A percentile compares a stretch with the other conserved stretches of the same genome.
phyloP scores from a whole-genome alignment of 1,140 invertebrate species.

The Drosophila lowei region DNA sequence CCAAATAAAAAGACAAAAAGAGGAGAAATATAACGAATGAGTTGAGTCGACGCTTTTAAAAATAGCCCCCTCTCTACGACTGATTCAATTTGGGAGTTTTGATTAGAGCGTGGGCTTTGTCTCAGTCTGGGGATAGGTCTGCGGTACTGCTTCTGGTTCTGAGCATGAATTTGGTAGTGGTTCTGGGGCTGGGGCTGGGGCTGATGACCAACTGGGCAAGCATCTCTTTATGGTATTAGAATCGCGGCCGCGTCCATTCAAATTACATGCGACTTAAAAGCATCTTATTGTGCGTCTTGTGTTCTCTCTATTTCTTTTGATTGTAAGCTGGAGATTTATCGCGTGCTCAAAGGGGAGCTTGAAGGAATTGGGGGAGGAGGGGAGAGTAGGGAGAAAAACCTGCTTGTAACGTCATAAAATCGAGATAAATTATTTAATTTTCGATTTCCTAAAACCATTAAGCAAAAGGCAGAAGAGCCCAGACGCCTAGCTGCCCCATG shows the following conservation, averaged over 20 bases:
- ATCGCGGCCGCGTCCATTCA: conserved; percentile 58
- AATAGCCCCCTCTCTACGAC: conserved; percentile 39
- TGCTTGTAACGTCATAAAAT: conserved; percentile 81
- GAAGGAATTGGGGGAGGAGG: conserved; percentile 4
- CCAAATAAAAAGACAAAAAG: conserved; percentile 33
- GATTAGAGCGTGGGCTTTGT: conserved; percentile 41
- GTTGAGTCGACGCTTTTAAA: conserved; percentile 43
- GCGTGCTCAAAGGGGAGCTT: conserved; percentile 39
- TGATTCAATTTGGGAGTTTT: conserved; percentile 49
- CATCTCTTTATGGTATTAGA: conserved; percentile 55
- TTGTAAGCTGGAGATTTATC: conserved; percentile 74
- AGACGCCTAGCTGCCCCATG: conserved; percentile 63
- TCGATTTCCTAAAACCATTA: conserved; percentile 81
- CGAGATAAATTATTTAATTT: conserved; percentile 82
- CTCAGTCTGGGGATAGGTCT: too few relatives aligned
- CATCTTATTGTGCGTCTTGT: conserved; percentile 23
- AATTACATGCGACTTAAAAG: conserved; percentile 54
- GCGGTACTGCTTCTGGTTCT: too few relatives aligned
- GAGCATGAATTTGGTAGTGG: too few relatives aligned
- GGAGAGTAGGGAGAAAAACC: conserved; percentile 52
- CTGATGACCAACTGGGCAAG: too few relatives aligned
- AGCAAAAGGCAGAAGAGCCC: conserved; percentile 58
- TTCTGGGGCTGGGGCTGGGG: conserved; percentile 6
- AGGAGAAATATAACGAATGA: conserved; percentile 43
- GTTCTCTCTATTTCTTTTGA: conserved; percentile 56